Percentiles rank a stretch among this genome's conserved stretches.
phyloP scores from a whole-genome alignment of 1,140 invertebrate species.

The Drosophila paulistorum region DNA sequence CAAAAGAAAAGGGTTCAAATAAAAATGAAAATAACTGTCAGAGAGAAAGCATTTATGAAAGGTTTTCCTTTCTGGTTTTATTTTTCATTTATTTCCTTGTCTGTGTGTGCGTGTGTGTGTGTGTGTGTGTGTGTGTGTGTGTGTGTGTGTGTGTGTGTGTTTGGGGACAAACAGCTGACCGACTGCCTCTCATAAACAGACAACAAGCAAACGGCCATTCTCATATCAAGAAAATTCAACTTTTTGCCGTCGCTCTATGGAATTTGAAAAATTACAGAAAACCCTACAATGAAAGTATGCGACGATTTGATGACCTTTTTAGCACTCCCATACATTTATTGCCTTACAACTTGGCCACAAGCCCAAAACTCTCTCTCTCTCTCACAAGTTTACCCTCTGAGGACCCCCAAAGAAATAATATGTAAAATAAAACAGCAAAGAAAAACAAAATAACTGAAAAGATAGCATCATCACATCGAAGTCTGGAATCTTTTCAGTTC shows the following conservation, averaged over 20 bases:
- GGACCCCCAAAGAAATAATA: not conserved
- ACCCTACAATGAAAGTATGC: not conserved
- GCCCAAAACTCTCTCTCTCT: not conserved
- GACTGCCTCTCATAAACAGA: conserved; percentile 39
- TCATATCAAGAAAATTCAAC: not conserved
- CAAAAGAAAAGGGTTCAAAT: conserved; percentile 8
- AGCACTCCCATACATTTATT: not conserved
- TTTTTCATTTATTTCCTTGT: conserved; percentile 10
- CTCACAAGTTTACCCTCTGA: not conserved
- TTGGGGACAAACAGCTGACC: conserved; percentile 37
- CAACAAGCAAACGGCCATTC: not conserved
- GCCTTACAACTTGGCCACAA: no score
- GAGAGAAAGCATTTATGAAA: not conserved
- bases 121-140: conserved; percentile 16
- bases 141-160: conserved; percentile 31
- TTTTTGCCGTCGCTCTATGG: not conserved
- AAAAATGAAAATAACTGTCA: conserved; percentile 1
- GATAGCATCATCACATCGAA: conserved; percentile 6
- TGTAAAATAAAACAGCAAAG: conserved; percentile 5
- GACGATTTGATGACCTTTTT: not conserved
- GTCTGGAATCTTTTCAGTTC: conserved; percentile 6
- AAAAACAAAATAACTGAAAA: conserved; percentile 7
- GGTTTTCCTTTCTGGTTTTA: conserved; percentile 31
- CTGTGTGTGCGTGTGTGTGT: conserved; percentile 29
- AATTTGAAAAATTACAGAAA: not conserved